Evolutionary conservation across 2,113 vertebrate genomes (phyloP).

Genomic region (Eira barbara): DNA sequence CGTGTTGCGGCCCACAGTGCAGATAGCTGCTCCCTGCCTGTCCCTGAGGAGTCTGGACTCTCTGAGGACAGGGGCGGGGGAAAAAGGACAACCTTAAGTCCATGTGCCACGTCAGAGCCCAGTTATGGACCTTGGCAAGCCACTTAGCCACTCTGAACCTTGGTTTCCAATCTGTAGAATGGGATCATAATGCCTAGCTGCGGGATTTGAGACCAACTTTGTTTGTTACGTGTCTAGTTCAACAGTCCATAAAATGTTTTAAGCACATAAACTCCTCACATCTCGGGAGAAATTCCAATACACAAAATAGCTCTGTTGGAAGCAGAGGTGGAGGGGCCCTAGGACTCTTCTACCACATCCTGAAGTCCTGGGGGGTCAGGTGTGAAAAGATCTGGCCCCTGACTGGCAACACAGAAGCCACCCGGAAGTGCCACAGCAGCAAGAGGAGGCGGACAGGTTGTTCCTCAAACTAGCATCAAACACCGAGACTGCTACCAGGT

Average conservation of each 20-base stretch:
- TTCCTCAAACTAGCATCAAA: background rate
- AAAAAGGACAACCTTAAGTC: background rate
- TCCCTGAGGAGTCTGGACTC: background rate
- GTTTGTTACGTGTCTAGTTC: background rate
- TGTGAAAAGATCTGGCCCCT: background rate
- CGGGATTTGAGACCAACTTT: background rate
- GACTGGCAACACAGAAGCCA: background rate
- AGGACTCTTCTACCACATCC: background rate
- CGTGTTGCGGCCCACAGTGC: background rate
- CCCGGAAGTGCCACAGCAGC: background rate
- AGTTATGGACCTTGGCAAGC: background rate
- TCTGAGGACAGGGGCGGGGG: background rate
- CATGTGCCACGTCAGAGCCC: background rate
- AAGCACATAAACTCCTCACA: constrained; percentile 39
- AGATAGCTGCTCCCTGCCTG: background rate
- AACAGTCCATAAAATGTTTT: background rate
- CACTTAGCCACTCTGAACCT: background rate
- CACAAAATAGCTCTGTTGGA: background rate
- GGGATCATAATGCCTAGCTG: background rate
- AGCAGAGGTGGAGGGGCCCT: background rate
- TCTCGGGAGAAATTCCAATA: constrained; percentile 20
- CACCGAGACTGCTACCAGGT: background rate
- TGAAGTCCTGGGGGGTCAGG: background rate
- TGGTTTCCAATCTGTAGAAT: background rate
- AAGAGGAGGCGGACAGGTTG: background rate